Base-by-base conservation (phyloP, 2,797 vertebrate genomes). In the Paramormyrops hopkinsi region DNA sequence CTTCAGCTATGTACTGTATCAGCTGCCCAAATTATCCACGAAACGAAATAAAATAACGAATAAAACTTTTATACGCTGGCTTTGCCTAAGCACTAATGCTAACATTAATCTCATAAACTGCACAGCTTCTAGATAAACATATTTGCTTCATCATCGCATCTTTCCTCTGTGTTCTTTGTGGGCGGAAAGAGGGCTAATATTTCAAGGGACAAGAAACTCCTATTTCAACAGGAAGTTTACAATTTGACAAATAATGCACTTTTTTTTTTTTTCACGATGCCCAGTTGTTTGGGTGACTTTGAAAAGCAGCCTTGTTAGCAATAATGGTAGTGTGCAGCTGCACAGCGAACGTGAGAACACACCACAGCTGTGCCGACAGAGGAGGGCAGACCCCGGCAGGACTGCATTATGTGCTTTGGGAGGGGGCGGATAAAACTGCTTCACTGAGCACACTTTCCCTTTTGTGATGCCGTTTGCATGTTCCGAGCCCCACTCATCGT, bases 301-400 rank as follows among this genome's bases (percentile, higher is more conserved):
- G 88, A 89, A 53, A 83, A 89, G 53, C 41, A 53, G 41, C 76
- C 73, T 83, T 33, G 41, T 83, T 79, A 89, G 69, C 73, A 29
- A 12, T 25, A 54, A 29, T 12, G 50, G 46, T 51, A 14, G n/a
- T 4, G 8, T 84, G 51, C 73, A 56, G 73, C 73, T 84, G 88
- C 53, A 88, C 25, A 22, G 7, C 0, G 2, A 33, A 50, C 33
- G 48, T 51, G 50, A 54, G 50, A 29, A 33, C 50, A 48, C 25
- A 54, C 5, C 14, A n/a, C 48, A 25, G 48, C 84, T 86, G 84
- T 19, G 22, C 50, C 12, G 12, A 54, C 48, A 19, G 84, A 54
- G 84, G 84, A 54, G 9, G 50, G n/a, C n/a, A 2, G 50, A 3
- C 84, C 22, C 50, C n/a, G 8, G n/a, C 82, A n/a, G 48, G 44